Conservation (phyloP, 1,140 invertebrate species). For the Halyomorpha halys region DNA sequence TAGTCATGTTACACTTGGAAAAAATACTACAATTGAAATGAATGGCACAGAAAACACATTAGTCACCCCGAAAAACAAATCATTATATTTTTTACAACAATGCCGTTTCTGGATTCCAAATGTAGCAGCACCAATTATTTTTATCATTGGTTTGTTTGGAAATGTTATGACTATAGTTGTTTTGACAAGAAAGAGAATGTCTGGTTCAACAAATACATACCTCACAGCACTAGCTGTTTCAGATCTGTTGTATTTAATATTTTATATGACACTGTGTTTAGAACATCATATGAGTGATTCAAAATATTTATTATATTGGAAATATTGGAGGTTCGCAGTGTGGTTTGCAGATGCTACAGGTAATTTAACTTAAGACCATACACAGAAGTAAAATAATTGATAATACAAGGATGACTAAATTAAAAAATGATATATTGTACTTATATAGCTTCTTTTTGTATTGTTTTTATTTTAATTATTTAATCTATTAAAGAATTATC, state of each 20-base stretch:
- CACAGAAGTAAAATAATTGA: not conserved
- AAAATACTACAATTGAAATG: too few relatives aligned
- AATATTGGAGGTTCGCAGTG: slow-evolving; percentile 46
- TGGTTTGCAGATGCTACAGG: slow-evolving; percentile 53
- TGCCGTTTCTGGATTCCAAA: slow-evolving; percentile 52
- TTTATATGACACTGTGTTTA: slow-evolving; percentile 53
- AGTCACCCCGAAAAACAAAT: too few relatives aligned
- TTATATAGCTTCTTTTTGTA: too few relatives aligned
- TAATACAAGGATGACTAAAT: not conserved
- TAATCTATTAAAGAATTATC: too few relatives aligned
- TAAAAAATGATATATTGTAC: not conserved
- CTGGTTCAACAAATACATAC: slow-evolving; percentile 64
- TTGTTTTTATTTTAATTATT: too few relatives aligned
- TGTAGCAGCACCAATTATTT: slow-evolving; percentile 56
- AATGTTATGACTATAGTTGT: slow-evolving; percentile 63
- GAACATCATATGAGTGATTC: slow-evolving; percentile 43
- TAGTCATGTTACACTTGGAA: too few relatives aligned
- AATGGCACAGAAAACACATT: too few relatives aligned
- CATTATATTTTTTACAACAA: slow-evolving; percentile 1
- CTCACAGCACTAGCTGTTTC: slow-evolving; percentile 60
- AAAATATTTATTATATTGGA: slow-evolving; percentile 38
- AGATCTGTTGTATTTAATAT: slow-evolving; percentile 57
- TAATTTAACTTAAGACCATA: slow-evolving; percentile 34
- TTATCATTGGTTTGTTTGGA: slow-evolving; percentile 56
- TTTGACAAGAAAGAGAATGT: slow-evolving; percentile 60